Conservation (phyloP, 1,140 invertebrate species). For the Scaptomyza hsui region DNA sequence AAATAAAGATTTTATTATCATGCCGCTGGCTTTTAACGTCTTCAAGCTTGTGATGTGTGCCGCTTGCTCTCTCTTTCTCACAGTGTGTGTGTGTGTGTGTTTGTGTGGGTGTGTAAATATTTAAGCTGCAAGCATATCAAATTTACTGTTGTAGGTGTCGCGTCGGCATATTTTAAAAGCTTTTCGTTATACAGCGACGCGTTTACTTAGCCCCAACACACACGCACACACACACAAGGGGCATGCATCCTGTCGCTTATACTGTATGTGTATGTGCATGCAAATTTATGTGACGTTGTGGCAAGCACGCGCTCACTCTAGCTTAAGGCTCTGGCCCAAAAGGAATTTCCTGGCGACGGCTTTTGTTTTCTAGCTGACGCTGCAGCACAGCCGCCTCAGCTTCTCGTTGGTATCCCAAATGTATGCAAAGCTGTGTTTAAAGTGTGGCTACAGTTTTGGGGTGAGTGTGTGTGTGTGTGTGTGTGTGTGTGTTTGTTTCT, state of each 20-base stretch:
- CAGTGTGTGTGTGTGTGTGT: slow-evolving; percentile 27
- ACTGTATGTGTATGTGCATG: slow-evolving; percentile 49
- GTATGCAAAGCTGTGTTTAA: slow-evolving; percentile 82
- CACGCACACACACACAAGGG: slow-evolving; percentile 19
- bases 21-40: slow-evolving; percentile 54
- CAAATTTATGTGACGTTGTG: slow-evolving; percentile 79
- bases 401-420: slow-evolving; percentile 49
- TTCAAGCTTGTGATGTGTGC: slow-evolving; percentile 31
- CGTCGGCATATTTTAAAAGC: slow-evolving; percentile 84
- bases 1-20: slow-evolving; percentile 83
- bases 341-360: slow-evolving; percentile 75
- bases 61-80: slow-evolving; percentile 9
- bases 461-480: slow-evolving; percentile 16
- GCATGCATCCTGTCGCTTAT: slow-evolving; percentile 27
- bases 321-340: slow-evolving; percentile 71
- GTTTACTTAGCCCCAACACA: slow-evolving; percentile 63
- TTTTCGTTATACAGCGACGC: slow-evolving; percentile 70
- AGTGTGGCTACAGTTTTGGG: slow-evolving; percentile 42
- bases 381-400: slow-evolving; percentile 52
- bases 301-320: slow-evolving; percentile 73
- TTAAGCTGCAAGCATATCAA: slow-evolving; percentile 77
- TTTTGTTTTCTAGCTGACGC: slow-evolving; percentile 82
- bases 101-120: slow-evolving; percentile 65
- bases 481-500: slow-evolving; percentile 42
- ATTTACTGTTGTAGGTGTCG: slow-evolving; percentile 80